Base-by-base conservation (phyloP, 2,888 invertebrate species). In the Alcis repandata region DNA sequence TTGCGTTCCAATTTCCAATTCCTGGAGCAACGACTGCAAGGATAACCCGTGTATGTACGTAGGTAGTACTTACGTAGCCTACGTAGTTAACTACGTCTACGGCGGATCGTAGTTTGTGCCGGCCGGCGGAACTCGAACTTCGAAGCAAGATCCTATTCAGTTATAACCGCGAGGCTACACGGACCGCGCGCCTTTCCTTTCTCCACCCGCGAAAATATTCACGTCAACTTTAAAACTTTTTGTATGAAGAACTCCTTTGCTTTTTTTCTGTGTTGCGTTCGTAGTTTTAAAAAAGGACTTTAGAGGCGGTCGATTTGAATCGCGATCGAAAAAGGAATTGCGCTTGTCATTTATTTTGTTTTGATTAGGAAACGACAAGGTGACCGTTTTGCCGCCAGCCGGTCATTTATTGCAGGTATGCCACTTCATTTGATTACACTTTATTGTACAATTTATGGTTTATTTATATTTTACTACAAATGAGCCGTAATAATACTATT, bases 331-430 rank as follows among this genome's bases (percentile, higher is more conserved):
- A 78, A 67, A 73, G 73, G 76, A 77, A 75, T 78, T 76, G 80
- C 76, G 78, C 75, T 79, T 87, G 82, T 84, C 80, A 83, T 32
- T 49, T 49, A 36, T 51, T 85, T 87, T 89, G 87, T 90, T 90
- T 89, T 89, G 86, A 86, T 87, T 86, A 84, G 78, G 83, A 83
- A 84, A 82, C 83, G 79, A 72, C 81, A 78, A 71, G 58, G 48
- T 67, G 76, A 73, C 70, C 74, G 76, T 76, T 79, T 85, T 82
- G 82, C 85, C 72, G 78, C 77, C 77, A 74, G 77, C 77, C 81
- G 85, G 86, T 80, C 82, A 83, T 83, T 82, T 75, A 79, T 79
- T 77, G 68, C 87, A 91, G 91, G 92, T 92, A 88, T 83, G 91
- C 87, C 73, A 76, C 69, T 70, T 77, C 73, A 76, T 81, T 73